Conservation (phyloP, 2,797 vertebrate genomes). For the Apogon talboti region DNA sequence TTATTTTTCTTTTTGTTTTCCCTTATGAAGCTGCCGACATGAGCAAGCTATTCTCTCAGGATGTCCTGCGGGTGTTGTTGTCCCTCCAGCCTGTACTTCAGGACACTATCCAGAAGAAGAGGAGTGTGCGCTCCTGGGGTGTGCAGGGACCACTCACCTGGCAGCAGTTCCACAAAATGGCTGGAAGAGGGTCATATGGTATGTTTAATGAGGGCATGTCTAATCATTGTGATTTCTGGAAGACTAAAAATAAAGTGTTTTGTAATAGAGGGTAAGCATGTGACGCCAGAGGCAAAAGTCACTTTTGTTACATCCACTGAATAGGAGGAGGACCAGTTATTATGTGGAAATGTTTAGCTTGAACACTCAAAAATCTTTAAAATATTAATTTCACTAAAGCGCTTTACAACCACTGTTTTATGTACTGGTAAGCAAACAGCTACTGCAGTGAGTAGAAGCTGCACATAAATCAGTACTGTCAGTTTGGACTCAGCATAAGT, state of each 20-base stretch:
- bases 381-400: no score
- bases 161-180: slow-evolving; percentile 99
- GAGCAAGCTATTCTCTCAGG: slow-evolving; percentile 97
- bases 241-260: neutral
- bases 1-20: neutral
- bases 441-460: no score
- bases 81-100: slow-evolving; percentile 98
- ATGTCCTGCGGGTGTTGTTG: slow-evolving; percentile 95
- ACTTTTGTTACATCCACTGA: no score
- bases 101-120: slow-evolving; percentile 98
- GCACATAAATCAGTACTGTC: no score
- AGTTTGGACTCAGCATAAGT: no score
- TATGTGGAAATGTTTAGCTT: no score
- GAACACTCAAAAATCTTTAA: no score
- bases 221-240: neutral
- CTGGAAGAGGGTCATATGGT: slow-evolving; percentile 98
- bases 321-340: no score
- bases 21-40: slow-evolving; percentile 85
- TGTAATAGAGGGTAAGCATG: neutral
- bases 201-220: slow-evolving; percentile 31
- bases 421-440: no score
- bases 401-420: no score
- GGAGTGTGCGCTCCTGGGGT: slow-evolving; percentile 96
- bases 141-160: slow-evolving; percentile 98
- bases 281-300: no score